Base-by-base conservation (phyloP, 2,113 vertebrate genomes). In the Conger conger region DNA sequence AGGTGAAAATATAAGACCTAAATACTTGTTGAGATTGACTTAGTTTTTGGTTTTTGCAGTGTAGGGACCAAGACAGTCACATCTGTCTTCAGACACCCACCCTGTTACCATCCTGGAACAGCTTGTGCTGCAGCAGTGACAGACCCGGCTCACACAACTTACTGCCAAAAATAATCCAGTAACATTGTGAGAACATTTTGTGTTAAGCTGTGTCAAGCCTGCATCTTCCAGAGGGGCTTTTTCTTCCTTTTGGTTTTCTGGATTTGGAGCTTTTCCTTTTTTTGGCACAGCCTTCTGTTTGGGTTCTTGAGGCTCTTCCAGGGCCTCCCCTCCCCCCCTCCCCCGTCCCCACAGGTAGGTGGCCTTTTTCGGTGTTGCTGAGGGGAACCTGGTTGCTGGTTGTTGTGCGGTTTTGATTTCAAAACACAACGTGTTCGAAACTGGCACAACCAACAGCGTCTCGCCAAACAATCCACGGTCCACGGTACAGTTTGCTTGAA, bases 381-480 rank as follows among this genome's bases (percentile, higher is more conserved):
- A 91, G 93, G 93, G 93, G 90, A 91, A 90, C 82, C 23, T 68
- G 87, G 84, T 90, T 83, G 27, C 42, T 54, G 27, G 42, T 38
- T 35, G 42, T 54, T 11, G 27, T 9, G 35, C 53, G 45, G 15
- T 42, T 42, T 42, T 30, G 42, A 23, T 80, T 80, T 68, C 73
- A 35, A 27, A 35, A 11, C 38, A 80, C 54, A 38, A 45, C n/a
- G 76, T 35, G 81, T n/a, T 86, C 33, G 88, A 91, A 94, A 93
- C 92, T 88, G 93, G 91, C 85, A 89, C 88, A 89, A 85, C 87
- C 86, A 91, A 91, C 90, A 90, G 68, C 68, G 11, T 73, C 33
- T 84, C 88, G 91, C 93, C 93, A 92, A 96, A 94, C 93, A 92
- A 95, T 95, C 93, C 95, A 95, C 94, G 94, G 95, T 95, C 53